Base-by-base conservation (phyloP, 2,888 invertebrate species). In the Athrips mouffetella region DNA sequence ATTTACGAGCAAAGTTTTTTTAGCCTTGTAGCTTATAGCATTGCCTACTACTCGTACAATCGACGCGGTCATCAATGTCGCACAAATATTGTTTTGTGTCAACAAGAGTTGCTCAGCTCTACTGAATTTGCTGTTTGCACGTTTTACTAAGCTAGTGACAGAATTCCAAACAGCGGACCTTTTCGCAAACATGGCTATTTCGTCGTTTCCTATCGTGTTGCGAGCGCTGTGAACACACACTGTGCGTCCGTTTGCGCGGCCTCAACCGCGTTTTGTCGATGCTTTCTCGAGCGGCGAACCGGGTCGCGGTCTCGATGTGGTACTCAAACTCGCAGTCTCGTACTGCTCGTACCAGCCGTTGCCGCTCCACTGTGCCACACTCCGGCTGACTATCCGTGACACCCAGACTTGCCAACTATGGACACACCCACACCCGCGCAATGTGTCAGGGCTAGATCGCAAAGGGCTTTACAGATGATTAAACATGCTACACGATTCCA, bases 201-300 rank as follows among this genome's bases (percentile, higher is more conserved):
- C 44, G 44, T 31, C 20, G 44, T 44, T 44, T 44, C 44, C 44
- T 30, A 44, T 31, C 44, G 44, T 20, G 25, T 44, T 44, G 44
- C 42, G 16, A 16, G 44, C 30, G 23, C 15, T 33, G 74, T 73
- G 70, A 78, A 77, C 75, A 75, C 78, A 74, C 78, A 78, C 76
- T 78, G 73, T 80, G 70, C 81, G 81, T 83, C 80, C 79, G 81
- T 74, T 72, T 63, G 73, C 58, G 57, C 77, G 88, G 85, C 88
- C 88, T 88, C 88, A 87, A 87, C 88, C 88, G 88, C 80, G 85
- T 85, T 88, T 85, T 80, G 83, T 80, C 82, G 86, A 83, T 88
- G 88, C 88, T 88, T 88, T 88, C 88, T 87, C 88, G 84, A 73
- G 79, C 79, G 81, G 73, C 77, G 78, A 87, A 87, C 80, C 87